Conservation (phyloP, 2,797 vertebrate genomes). For the Hafferia zeledoni region DNA sequence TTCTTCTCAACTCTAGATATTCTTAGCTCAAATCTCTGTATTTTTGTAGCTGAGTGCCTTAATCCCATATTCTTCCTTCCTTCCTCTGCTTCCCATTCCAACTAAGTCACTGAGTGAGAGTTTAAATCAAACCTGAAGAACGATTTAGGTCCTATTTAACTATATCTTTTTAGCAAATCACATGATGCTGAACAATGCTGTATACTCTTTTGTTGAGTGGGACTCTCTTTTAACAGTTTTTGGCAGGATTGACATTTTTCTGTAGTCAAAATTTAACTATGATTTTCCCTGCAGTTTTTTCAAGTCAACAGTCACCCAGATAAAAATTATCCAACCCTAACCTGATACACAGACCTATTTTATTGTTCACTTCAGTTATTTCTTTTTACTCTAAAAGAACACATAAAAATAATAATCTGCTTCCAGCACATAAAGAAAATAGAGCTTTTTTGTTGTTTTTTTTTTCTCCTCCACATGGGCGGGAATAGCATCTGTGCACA, state of each 20-base stretch:
- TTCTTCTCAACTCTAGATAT: conserved; percentile 15
- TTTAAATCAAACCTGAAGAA: not conserved
- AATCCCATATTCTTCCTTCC: not conserved
- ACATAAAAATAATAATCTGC: conserved; percentile 55
- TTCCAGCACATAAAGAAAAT: conserved; percentile 44
- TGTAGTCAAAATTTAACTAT: conserved; percentile 28
- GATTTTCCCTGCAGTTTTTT: not conserved
- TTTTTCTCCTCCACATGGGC: not conserved
- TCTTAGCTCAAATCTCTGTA: not conserved
- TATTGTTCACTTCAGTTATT: conserved; percentile 65
- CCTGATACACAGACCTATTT: conserved; percentile 60
- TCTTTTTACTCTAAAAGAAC: conserved; percentile 65
- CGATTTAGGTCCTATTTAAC: conserved; percentile 3
- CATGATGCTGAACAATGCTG: conserved; percentile 47
- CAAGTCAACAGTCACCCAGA: conserved; percentile 14
- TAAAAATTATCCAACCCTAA: conserved; percentile 51
- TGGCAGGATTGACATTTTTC: conserved; percentile 53
- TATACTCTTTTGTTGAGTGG: conserved; percentile 48
- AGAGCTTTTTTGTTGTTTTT: not conserved
- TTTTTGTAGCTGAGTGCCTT: not conserved
- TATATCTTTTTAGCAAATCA: conserved; percentile 56
- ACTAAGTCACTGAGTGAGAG: not conserved
- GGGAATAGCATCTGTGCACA: conserved; percentile 47
- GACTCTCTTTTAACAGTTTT: conserved; percentile 49
- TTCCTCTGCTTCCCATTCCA: not conserved